Conservation (phyloP, 2,888 invertebrate species). For the Erynnis tages region DNA sequence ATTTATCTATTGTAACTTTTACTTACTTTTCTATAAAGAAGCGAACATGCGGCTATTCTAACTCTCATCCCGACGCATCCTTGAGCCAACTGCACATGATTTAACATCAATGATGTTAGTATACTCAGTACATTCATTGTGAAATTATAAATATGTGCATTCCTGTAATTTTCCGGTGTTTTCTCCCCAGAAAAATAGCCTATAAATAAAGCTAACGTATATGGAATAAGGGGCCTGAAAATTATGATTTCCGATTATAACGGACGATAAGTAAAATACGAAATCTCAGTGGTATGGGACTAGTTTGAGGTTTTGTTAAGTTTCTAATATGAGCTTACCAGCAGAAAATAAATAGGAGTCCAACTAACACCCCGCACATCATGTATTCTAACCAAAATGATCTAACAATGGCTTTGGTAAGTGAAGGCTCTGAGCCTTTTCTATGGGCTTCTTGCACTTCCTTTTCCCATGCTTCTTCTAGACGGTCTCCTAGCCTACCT, state of each 20-base stretch:
- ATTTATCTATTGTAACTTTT: too few relatives aligned
- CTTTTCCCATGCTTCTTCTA: constrained; percentile 85
- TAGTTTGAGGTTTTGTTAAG: too few relatives aligned
- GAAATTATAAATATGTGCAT: constrained; percentile 86
- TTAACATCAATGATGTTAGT: constrained; percentile 82
- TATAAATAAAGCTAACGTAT: constrained; percentile 83
- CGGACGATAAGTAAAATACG: too few relatives aligned
- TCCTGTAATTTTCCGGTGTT: constrained; percentile 63
- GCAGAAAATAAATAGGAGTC: constrained; percentile 79
- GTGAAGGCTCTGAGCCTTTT: constrained; percentile 79
- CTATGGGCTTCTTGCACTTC: constrained; percentile 76
- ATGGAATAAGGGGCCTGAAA: constrained; percentile 83
- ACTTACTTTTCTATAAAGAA: constrained; percentile 91
- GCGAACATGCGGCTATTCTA: constrained; percentile 88
- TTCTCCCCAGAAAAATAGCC: constrained; percentile 82
- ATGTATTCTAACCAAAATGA: constrained; percentile 83
- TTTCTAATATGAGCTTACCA: constrained; percentile 64
- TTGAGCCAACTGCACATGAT: constrained; percentile 81
- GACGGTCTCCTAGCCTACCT: constrained; percentile 83
- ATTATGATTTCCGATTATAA: not conserved
- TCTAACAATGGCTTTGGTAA: constrained; percentile 80
- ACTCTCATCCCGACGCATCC: constrained; percentile 88
- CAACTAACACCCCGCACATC: constrained; percentile 81
- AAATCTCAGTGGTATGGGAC: too few relatives aligned
- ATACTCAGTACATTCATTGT: constrained; percentile 82